These are phyloP conservation scores for Malaclemys terrapin DNA, from an alignment of 2,113 vertebrate species.

Conservation along the genomic window DNA sequence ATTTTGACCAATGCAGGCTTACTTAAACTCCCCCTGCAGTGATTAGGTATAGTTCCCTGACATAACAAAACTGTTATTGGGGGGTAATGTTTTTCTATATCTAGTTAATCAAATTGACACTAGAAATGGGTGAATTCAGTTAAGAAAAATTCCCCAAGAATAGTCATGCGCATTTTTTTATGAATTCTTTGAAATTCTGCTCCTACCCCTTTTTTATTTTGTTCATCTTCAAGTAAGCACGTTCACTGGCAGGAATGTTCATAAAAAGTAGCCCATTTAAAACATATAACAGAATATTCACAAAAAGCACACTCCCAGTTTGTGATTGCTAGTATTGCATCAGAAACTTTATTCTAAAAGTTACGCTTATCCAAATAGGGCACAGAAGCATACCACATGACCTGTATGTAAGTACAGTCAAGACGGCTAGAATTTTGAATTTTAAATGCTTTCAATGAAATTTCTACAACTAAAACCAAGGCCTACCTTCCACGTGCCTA, in stretches of 20 bases:
- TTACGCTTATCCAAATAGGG: background rate
- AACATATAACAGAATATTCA: slow-evolving; percentile 10
- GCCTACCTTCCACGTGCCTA: background rate
- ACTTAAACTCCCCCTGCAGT: background rate
- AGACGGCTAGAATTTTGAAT: background rate
- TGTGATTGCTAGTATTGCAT: background rate
- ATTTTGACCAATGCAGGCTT: background rate
- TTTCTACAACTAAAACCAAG: background rate
- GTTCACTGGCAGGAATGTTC: background rate
- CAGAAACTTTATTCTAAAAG: slow-evolving; percentile 19
- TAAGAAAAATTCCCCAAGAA: slow-evolving; percentile 7
- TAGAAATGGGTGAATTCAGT: slow-evolving; percentile 18
- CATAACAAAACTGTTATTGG: background rate
- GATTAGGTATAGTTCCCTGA: background rate
- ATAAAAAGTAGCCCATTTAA: slow-evolving; percentile 38
- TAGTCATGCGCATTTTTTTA: slow-evolving; percentile 22
- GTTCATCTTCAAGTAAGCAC: background rate
- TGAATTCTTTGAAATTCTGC: slow-evolving; percentile 21
- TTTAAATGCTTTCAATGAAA: background rate
- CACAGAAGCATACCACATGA: background rate
- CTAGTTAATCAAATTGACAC: background rate
- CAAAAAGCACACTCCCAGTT: slow-evolving; percentile 13
- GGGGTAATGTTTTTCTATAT: background rate
- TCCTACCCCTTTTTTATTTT: background rate
- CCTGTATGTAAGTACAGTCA: background rate